A percentile compares a stretch with the other conserved stretches of the same genome.
These are phyloP conservation scores for Apodemus agrarius DNA, from an alignment of 2,797 vertebrate genomes.

Conservation along the genomic window DNA sequence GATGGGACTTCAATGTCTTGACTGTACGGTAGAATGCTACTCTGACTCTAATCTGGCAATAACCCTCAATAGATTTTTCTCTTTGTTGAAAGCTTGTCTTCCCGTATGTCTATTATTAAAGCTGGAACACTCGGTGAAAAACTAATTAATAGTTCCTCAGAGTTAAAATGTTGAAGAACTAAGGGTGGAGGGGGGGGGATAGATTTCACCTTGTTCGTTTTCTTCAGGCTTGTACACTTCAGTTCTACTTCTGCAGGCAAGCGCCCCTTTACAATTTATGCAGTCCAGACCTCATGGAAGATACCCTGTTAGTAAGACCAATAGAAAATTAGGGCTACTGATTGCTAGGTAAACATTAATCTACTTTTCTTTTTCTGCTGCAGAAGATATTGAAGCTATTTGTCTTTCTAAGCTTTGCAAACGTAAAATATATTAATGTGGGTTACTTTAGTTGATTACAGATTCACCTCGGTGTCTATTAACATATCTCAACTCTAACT, in stretches of 20 bases:
- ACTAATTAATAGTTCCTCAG: conserved; percentile 58
- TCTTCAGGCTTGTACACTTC: conserved; percentile 16
- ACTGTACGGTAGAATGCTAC: neutral
- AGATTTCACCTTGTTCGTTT: conserved; percentile 46
- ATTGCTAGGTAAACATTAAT: conserved; percentile 65
- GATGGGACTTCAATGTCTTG: neutral
- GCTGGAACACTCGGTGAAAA: conserved; percentile 46
- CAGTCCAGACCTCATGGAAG: neutral
- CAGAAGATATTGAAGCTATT: conserved; percentile 69
- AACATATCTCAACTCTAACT: conserved; percentile 72
- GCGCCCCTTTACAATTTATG: conserved; percentile 8
- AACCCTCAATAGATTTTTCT: conserved; percentile 21
- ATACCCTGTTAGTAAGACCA: conserved; percentile 65
- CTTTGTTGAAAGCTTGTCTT: conserved; percentile 21
- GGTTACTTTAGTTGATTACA: conserved; percentile 71
- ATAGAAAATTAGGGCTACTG: conserved; percentile 65
- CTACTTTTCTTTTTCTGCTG: neutral
- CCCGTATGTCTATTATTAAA: conserved; percentile 22
- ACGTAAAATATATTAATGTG: conserved; percentile 80
- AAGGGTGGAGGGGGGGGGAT: neutral
- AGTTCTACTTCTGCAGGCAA: conserved; percentile 38
- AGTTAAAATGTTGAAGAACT: neutral
- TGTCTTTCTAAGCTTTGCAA: conserved; percentile 82
- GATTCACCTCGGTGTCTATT: conserved; percentile 76
- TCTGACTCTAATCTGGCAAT: neutral